Conservation (phyloP, 2,888 invertebrate genomes). For the Hoplodrina ambigua region DNA sequence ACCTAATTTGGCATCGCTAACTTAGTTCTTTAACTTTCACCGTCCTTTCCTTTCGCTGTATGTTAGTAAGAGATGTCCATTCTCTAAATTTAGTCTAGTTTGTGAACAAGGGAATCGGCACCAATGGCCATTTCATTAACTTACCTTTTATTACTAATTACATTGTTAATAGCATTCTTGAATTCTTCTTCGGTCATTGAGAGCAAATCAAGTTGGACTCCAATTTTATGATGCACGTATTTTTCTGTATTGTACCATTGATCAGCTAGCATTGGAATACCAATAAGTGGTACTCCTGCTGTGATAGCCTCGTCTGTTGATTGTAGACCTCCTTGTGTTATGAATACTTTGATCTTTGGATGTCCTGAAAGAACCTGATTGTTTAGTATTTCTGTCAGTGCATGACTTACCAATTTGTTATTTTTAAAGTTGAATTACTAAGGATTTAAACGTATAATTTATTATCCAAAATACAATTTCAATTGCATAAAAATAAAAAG, state of each 20-base stretch:
- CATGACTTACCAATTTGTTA: neutral
- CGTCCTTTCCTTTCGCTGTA: no score
- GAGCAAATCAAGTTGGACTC: conserved; percentile 30
- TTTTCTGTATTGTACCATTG: conserved; percentile 61
- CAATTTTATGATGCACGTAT: conserved; percentile 46
- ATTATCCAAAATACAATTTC: no score
- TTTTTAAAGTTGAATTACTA: neutral
- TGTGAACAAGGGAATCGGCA: no score
- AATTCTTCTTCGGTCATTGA: conserved; percentile 37
- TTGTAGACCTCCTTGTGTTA: conserved; percentile 66
- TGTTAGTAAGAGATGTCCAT: no score
- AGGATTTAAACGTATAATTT: no score
- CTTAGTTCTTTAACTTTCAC: no score
- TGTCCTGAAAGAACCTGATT: conserved; percentile 33
- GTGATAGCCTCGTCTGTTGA: conserved; percentile 66
- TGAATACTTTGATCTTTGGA: conserved; percentile 53
- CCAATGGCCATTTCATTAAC: neutral
- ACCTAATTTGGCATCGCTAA: no score
- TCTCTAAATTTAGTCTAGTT: no score
- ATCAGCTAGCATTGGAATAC: conserved; percentile 62
- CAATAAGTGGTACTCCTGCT: conserved; percentile 63
- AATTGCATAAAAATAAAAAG: no score
- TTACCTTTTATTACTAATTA: conserved; percentile 39
- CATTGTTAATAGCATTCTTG: conserved; percentile 18
- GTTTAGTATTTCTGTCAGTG: neutral